Conservation (phyloP, 2,888 invertebrate species). For the Pantelozetes paolii region DNA sequence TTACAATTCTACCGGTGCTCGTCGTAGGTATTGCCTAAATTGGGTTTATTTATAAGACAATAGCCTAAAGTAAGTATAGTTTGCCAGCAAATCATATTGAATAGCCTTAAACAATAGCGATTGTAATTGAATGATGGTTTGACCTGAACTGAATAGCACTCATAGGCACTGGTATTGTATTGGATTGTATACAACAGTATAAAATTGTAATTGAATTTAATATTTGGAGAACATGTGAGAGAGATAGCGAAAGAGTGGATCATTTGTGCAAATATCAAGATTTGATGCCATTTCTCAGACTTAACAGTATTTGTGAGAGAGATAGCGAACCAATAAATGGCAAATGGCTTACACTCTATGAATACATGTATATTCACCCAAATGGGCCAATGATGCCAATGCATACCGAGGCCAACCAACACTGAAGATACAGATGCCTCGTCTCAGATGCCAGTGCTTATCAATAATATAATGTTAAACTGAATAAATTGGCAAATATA, state of each 20-base stretch:
- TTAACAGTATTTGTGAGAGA: neutral
- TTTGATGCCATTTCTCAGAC: slow-evolving; percentile 28
- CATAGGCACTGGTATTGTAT: neutral
- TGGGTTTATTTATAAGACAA: slow-evolving; percentile 27
- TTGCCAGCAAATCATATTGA: slow-evolving; percentile 31
- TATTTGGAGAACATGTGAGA: slow-evolving; percentile 32
- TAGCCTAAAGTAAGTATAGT: slow-evolving; percentile 21
- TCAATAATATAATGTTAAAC: neutral
- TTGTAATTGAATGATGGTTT: slow-evolving; percentile 36
- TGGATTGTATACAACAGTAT: slow-evolving; percentile 29
- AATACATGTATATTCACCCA: slow-evolving; percentile 16
- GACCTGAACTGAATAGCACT: neutral
- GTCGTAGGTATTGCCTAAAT: neutral
- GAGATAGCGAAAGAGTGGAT: slow-evolving; percentile 30
- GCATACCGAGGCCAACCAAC: neutral
- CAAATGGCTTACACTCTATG: slow-evolving; percentile 31
- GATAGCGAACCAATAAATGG: slow-evolving; percentile 16
- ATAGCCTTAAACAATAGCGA: slow-evolving; percentile 36
- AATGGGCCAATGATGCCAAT: slow-evolving; percentile 26
- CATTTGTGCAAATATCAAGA: slow-evolving; percentile 32
- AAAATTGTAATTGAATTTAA: slow-evolving; percentile 37
- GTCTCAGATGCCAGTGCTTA: neutral
- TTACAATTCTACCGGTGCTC: neutral
- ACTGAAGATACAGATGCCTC: neutral
- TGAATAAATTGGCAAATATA: neutral